phyloP scores from a whole-genome alignment of 2,797 vertebrate species.

The Phrynocephalus guinanensis region DNA sequence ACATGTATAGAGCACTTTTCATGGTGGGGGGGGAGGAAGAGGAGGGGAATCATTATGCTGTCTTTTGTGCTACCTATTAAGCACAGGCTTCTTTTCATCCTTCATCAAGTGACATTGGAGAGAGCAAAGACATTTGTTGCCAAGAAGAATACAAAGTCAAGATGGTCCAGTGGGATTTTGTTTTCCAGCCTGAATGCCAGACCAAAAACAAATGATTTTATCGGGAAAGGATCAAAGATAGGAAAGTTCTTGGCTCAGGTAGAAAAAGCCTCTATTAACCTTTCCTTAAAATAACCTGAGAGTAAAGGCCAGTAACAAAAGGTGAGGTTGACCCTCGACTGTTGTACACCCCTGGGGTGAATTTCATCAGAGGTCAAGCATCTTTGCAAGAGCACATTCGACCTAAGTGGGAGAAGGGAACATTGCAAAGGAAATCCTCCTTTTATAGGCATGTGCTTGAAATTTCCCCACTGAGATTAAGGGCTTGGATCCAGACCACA shows the following conservation, averaged over 20 bases:
- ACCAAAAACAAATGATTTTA: slow-evolving; percentile 69
- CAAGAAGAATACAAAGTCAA: slow-evolving; percentile 59
- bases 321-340: slow-evolving; percentile 26
- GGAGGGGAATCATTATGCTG: slow-evolving; percentile 25
- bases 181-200: slow-evolving; percentile 54
- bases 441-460: not conserved
- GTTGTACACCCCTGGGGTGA: not conserved
- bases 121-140: slow-evolving; percentile 54
- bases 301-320: slow-evolving; percentile 62
- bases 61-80: slow-evolving; percentile 51
- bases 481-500: not conserved
- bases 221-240: slow-evolving; percentile 66
- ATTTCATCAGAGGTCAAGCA: not conserved
- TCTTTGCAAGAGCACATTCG: not conserved
- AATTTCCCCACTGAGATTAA: not conserved
- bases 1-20: not conserved
- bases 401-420: rapidly evolving
- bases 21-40: not conserved
- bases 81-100: slow-evolving; percentile 75
- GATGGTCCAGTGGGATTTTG: slow-evolving; percentile 56
- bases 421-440: slow-evolving; percentile 1
- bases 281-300: slow-evolving; percentile 61
- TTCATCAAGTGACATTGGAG: slow-evolving; percentile 77
- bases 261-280: slow-evolving; percentile 55
- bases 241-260: slow-evolving; percentile 40